A percentile compares a stretch with the other conserved stretches of the same genome.
Conservation (phyloP, 2,113 vertebrate genomes). For the Lamprotornis superbus region DNA sequence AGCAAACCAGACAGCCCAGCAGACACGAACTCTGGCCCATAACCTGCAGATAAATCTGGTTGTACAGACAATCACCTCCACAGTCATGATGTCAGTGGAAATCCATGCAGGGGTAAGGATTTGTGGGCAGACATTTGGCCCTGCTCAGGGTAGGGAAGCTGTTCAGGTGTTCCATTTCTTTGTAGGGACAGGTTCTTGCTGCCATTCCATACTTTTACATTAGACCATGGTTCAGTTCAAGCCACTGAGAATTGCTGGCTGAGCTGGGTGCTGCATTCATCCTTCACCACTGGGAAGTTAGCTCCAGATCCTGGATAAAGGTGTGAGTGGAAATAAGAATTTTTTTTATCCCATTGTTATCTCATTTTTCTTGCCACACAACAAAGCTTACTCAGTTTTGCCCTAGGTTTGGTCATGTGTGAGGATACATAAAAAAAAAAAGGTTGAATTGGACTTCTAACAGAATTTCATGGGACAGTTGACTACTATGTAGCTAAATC, state of each 20-base stretch:
- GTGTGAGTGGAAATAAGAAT: background rate
- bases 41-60: slow-evolving; percentile 11
- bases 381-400: background rate
- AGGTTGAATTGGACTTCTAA: background rate
- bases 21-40: background rate
- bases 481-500: background rate
- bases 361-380: background rate
- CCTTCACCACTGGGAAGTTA: background rate
- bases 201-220: background rate
- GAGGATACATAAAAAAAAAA: background rate
- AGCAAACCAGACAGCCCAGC: slow-evolving; percentile 6
- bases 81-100: slow-evolving; percentile 17
- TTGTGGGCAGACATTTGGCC: background rate
- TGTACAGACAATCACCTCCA: background rate
- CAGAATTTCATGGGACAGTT: background rate
- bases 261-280: background rate
- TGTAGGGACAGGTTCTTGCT: background rate
- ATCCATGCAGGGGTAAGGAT: background rate
- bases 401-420: background rate
- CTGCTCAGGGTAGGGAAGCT: background rate
- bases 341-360: background rate
- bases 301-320: background rate
- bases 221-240: background rate
- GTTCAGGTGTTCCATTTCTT: background rate
- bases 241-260: background rate